A percentile compares a stretch with the other conserved stretches of the same genome.
Conservation (phyloP, 2,113 vertebrate species). For the Poeciliopsis retropinna region DNA sequence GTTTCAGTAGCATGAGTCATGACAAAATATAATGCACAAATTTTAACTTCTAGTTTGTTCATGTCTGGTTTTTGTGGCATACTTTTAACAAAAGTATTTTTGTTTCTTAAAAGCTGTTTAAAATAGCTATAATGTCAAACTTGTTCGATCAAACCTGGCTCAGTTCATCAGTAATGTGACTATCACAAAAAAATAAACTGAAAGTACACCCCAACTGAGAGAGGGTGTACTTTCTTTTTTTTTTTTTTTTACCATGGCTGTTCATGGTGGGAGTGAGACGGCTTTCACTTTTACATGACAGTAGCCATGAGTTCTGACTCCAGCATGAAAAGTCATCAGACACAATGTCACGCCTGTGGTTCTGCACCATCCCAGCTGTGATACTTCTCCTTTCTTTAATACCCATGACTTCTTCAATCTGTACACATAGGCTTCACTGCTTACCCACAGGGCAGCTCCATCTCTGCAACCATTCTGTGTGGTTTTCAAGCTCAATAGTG, state of each 20-base stretch:
- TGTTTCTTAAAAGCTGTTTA: not conserved
- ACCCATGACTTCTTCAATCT: constrained; percentile 38
- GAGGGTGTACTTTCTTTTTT: not conserved
- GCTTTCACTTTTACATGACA: constrained; percentile 16
- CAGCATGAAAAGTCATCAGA: constrained; percentile 35
- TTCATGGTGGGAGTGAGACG: constrained; percentile 7
- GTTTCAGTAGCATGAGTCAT: not conserved
- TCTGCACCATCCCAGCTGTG: constrained; percentile 32
- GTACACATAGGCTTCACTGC: constrained; percentile 33
- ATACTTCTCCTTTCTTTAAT: constrained; percentile 29
- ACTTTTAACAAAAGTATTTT: not conserved
- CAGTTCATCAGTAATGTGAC: not conserved
- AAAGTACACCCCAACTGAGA: not conserved
- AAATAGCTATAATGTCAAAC: no score
- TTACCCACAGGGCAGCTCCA: constrained; percentile 4
- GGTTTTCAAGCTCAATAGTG: constrained; percentile 31
- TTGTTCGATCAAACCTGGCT: no score
- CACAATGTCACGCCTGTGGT: constrained; percentile 40
- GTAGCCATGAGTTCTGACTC: constrained; percentile 12
- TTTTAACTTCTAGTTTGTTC: not conserved
- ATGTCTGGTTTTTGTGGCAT: not conserved
- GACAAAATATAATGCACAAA: not conserved
- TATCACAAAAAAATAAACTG: no score
- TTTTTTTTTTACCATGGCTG: not conserved
- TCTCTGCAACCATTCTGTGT: constrained; percentile 19